A percentile compares a stretch with the other conserved stretches of the same genome.
Evolutionary conservation across 1,140 invertebrate genomes (phyloP).

Genomic region (Drosophila sucinea): DNA sequence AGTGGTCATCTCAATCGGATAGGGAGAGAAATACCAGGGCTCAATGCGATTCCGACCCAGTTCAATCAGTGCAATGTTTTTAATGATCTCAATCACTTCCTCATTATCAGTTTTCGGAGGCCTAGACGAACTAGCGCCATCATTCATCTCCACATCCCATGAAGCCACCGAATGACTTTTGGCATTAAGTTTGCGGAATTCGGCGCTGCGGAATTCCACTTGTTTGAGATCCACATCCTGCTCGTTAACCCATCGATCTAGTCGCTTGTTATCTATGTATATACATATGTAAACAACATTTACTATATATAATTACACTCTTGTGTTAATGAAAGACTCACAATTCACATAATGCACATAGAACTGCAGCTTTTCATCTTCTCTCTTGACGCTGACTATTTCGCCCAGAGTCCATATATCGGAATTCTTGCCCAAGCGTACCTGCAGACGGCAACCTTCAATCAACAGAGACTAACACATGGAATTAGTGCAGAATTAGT

Average conservation of each 20-base stretch:
- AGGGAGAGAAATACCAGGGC: conserved; percentile 99
- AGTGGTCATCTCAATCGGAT: conserved; percentile 97
- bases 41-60: conserved; percentile 95
- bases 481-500: not conserved
- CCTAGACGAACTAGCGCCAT: conserved; percentile 86
- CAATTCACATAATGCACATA: conserved; percentile 99
- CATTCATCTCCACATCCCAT: conserved; percentile 49
- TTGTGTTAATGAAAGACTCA: conserved; percentile 86
- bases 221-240: conserved; percentile 95
- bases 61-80: conserved; percentile 98
- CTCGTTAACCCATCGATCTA: conserved; percentile 98
- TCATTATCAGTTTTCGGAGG: conserved; percentile 95
- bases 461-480: conserved; percentile 84
- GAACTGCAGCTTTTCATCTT: conserved; percentile 89
- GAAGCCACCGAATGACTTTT: conserved; percentile 85
- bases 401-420: conserved; percentile 98
- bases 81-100: conserved; percentile 97
- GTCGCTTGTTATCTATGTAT: conserved; percentile 94
- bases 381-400: conserved; percentile 96
- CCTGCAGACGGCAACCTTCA: conserved; percentile 97
- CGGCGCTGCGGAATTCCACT: conserved; percentile 94
- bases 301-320: not conserved
- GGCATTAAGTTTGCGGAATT: conserved; percentile 87
- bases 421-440: conserved; percentile 92
- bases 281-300: not conserved